phyloP scores from a whole-genome alignment of 2,888 invertebrate species.

The Drosophila nr. medialis region DNA sequence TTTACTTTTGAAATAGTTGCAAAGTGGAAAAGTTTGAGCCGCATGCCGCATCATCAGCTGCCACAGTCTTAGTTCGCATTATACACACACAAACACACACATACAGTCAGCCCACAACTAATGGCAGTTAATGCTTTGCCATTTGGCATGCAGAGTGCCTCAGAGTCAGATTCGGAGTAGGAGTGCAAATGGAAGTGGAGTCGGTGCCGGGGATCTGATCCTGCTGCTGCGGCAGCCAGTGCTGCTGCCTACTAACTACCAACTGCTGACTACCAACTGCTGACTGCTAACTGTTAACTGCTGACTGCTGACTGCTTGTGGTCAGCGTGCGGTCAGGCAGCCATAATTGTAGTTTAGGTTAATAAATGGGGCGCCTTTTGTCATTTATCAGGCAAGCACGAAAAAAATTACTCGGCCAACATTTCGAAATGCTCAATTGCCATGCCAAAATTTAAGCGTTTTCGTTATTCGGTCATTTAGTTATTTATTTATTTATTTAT shows the following conservation, averaged over 20 bases:
- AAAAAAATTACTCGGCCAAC: slow-evolving; percentile 43
- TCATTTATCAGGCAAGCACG: slow-evolving; percentile 50
- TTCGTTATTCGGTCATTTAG: slow-evolving; percentile 25
- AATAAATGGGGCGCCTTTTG: slow-evolving; percentile 57
- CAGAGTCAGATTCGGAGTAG: slow-evolving; percentile 13
- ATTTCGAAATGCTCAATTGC: slow-evolving; percentile 49
- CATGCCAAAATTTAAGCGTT: slow-evolving; percentile 36
- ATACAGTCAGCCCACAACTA: slow-evolving; percentile 43
- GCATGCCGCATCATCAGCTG: slow-evolving; percentile 57
- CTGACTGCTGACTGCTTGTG: slow-evolving; percentile 17
- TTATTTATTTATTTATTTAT: slow-evolving; percentile 9
- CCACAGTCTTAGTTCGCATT: slow-evolving; percentile 23
- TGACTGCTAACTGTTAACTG: slow-evolving; percentile 7
- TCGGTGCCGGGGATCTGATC: neutral
- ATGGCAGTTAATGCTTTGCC: slow-evolving; percentile 60
- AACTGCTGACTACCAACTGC: slow-evolving; percentile 4
- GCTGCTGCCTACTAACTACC: slow-evolving; percentile 9
- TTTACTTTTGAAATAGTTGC: slow-evolving; percentile 79
- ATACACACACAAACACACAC: slow-evolving; percentile 1
- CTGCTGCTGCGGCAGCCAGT: neutral
- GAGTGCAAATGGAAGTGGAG: neutral
- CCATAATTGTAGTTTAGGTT: slow-evolving; percentile 61
- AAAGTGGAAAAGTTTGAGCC: slow-evolving; percentile 76
- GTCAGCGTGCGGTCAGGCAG: slow-evolving; percentile 49
- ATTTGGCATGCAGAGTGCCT: slow-evolving; percentile 71